Percentiles rank a stretch among this genome's conserved stretches.
These are phyloP conservation scores for Aphodius sticticus DNA, from an alignment of 2,888 invertebrate genomes.

Conservation along the genomic window DNA sequence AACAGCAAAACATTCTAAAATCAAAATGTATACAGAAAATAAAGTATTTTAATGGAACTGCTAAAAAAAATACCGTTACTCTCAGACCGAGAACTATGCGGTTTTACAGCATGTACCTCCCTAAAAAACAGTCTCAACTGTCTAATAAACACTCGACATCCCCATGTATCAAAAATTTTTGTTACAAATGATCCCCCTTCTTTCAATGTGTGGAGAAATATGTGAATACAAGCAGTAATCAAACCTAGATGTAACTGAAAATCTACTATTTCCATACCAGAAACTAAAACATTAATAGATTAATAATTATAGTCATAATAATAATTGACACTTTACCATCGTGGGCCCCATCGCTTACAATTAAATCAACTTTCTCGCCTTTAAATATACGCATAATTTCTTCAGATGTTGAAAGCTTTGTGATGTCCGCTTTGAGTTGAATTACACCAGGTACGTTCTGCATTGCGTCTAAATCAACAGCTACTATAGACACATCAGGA, in stretches of 20 bases:
- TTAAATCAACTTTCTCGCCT: conserved; percentile 27
- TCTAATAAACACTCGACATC: conserved; percentile 20
- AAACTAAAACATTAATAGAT: conserved; percentile 21
- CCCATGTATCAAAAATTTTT: conserved; percentile 30
- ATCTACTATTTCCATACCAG: conserved; percentile 28
- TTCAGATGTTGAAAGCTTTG: conserved; percentile 27
- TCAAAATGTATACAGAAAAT: neutral
- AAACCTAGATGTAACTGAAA: conserved; percentile 31
- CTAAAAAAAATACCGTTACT: conserved; percentile 27
- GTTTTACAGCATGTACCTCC: conserved; percentile 27
- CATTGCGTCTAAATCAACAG: conserved; percentile 32
- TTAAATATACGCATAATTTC: conserved; percentile 24
- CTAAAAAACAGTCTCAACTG: conserved; percentile 28
- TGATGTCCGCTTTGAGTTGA: conserved; percentile 30
- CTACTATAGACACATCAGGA: conserved; percentile 26
- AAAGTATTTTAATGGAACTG: neutral
- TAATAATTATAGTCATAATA: neutral
- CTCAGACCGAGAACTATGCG: conserved; percentile 26
- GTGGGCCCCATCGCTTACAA: conserved; percentile 33
- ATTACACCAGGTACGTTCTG: conserved; percentile 29
- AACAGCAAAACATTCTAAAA: conserved; percentile 34
- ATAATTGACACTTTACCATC: conserved; percentile 27
- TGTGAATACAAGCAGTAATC: conserved; percentile 28
- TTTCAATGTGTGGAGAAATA: conserved; percentile 25
- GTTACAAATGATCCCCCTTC: conserved; percentile 27